Evolutionary conservation across 2,888 invertebrate species (phyloP), one percentile per base, ranked within the genome.

Genomic region (Iselma pallidipennis): DNA sequence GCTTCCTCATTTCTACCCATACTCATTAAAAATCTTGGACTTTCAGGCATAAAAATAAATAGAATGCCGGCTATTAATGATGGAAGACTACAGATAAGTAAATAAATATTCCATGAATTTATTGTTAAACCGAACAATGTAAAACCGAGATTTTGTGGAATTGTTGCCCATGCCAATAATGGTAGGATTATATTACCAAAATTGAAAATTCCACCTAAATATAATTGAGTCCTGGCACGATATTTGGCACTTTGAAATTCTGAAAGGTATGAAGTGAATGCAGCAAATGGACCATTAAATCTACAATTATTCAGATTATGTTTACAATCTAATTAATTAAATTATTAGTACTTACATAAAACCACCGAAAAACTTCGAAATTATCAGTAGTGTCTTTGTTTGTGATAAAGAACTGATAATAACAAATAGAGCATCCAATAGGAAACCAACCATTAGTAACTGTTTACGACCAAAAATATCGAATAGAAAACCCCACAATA

Each of bases 11-110:
- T 87, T 49, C 86, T 81, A 1, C 89, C 88, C 55, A 87, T 83
- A 1, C 89, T 85, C 85, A 91, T 88, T 2, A 91, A 82, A 78
- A 90, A 92, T 78, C 91, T 91, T 6, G 92, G 92, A 75, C 91
- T 92, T 78, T 92, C 92, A 0, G 91, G 91, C 55, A 89, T 82
- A 62, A 85, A 83, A 60, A 86, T 78, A 51, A 87, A 80, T 0
- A 84, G 81, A 26, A 88, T 64, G 0, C 88, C 88, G 2, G 90
- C 86, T 0, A 89, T 66, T 0, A 92, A 76, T 26, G 89, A 88
- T 7, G 92, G 89, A 59, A 91, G 62, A 0, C 87, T 82, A 79
- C 84, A 83, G 0, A 86, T 76, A 50, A 87, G 75, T 21, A 89
- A 81, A 74, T 86, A 89, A 49, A 87, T 69, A 71, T 87, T 87